A percentile compares a stretch with the other conserved stretches of the same genome.
Evolutionary conservation across 2,113 vertebrate genomes (phyloP).

Genomic region (Cranoglanis bouderius): DNA sequence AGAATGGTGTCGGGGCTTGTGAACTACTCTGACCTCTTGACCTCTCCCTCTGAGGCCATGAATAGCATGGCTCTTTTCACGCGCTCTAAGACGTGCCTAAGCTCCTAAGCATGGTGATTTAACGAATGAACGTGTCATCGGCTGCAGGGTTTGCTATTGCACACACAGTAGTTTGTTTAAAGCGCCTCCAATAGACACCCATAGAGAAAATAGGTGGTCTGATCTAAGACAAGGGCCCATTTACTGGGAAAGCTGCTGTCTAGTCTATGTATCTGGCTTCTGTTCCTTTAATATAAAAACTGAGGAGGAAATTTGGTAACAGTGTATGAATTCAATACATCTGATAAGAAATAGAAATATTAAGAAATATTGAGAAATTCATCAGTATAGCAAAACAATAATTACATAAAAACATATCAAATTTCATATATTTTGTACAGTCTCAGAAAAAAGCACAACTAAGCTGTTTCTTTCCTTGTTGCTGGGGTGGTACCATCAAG

Average conservation of each 20-base stretch:
- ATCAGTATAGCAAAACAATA: not conserved
- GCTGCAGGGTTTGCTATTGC: constrained; percentile 30
- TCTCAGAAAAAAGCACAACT: not conserved
- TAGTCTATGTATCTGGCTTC: not conserved
- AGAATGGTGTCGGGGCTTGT: constrained; percentile 71
- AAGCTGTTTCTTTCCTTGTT: not conserved
- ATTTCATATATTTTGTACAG: not conserved
- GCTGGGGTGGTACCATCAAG: not conserved
- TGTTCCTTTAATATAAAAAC: not conserved
- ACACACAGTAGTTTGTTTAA: constrained; percentile 46
- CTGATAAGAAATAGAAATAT: not conserved
- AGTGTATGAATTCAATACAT: not conserved
- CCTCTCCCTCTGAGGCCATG: constrained; percentile 72
- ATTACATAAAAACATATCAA: not conserved
- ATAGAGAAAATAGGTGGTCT: constrained; percentile 33
- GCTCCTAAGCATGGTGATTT: constrained; percentile 53
- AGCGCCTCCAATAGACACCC: constrained; percentile 65
- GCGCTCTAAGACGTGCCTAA: constrained; percentile 38
- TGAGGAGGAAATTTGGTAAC: not conserved
- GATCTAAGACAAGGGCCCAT: constrained; percentile 38
- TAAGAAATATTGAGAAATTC: not conserved
- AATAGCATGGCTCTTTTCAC: constrained; percentile 51
- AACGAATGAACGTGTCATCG: constrained; percentile 36
- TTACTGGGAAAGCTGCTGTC: constrained; percentile 21
- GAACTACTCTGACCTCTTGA: constrained; percentile 87